These are phyloP conservation scores for roundworm (Caenorhabditis elegans) DNA, from an alignment of 1,140 invertebrate genomes.

Conservation along the genomic window WBcel235 BX284605.5:7206001-7206500, in stretches of 20 bases:
- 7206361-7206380: conserved; percentile 76
- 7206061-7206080: neutral
- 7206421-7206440: conserved; percentile 3
- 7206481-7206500: neutral
- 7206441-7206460: neutral
- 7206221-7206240: conserved; percentile 60
- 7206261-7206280: conserved; percentile 40
- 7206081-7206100: conserved; percentile 2
- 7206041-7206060: too few relatives aligned
- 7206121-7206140: conserved; percentile 32
- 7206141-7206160: conserved; percentile 11
- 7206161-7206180: conserved; percentile 28
- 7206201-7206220: conserved; percentile 53
- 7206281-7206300: conserved; percentile 54
- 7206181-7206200: conserved; percentile 32
- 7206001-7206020: conserved; percentile 17
- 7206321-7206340: conserved; percentile 72
- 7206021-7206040: too few relatives aligned
- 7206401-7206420: conserved; percentile 47
- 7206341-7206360: conserved; percentile 76
- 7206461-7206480: neutral
- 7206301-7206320: conserved; percentile 52
- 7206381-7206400: conserved; percentile 69
- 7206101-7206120: neutral
- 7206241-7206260: conserved; percentile 37